Base-by-base conservation (phyloP, 2,113 vertebrate species). In the Lepus europaeus region DNA sequence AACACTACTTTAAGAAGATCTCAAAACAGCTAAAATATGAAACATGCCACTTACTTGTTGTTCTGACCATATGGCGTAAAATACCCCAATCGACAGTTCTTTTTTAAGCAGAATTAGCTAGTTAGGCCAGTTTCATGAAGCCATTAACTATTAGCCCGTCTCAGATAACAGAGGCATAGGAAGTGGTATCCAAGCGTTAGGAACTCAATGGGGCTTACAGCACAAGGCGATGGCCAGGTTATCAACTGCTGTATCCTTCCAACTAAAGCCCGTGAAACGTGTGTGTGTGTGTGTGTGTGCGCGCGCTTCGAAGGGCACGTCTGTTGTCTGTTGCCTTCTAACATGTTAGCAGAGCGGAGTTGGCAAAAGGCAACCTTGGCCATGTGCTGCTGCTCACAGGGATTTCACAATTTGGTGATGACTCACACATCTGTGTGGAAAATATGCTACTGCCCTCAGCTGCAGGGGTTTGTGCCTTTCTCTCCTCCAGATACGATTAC, bases 391-490 rank as follows among this genome's bases (percentile, higher is more conserved):
- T 89, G 2, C 89, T 95, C 90, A 80, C 81, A 93, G 66, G 56
- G 77, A 84, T 90, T 89, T 78, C 93, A 63, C 90, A 92, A 69
- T 90, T 81, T 91, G 85, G 68, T 86, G 95, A 92, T 81, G 94
- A 91, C 95, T 96, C 87, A 25, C 92, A 95, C 95, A 97, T 96
- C 96, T 97, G 96, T 78, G 93, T 94, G 89, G 80, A 90, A 85
- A 49, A 68, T 45, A 77, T 0, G 27, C 96, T 69, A 31, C 90
- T 68, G 76, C 89, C 86, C 91, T 94, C 97, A 95, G 96, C 96
- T 96, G 96, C 87, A 95, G 90, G 59, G 92, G 96, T 97, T 97
- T 88, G 95, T 94, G 84, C 61, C 83, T 95, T 78, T 92, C 76
- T 93, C 77, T 29, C 53, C 63, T 93, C 87, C 74, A 70, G 91